These are phyloP conservation scores for Silvanus unidentatus DNA, from an alignment of 2,888 invertebrate genomes.

Conservation along the genomic window DNA sequence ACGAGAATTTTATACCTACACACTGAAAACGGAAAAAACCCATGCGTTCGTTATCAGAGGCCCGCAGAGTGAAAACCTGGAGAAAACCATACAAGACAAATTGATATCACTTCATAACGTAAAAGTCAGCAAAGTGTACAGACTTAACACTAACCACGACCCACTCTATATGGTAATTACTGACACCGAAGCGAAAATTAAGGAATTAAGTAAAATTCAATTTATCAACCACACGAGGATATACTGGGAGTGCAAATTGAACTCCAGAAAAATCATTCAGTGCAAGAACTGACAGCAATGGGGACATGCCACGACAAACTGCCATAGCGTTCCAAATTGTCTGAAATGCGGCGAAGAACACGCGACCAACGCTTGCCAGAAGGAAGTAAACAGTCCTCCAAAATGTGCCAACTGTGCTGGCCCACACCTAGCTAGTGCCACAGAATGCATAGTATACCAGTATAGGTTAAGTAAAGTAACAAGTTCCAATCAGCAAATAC, in stretches of 20 bases:
- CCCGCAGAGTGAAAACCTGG: not conserved
- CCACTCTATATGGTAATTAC: not conserved
- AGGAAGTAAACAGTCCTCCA: not conserved
- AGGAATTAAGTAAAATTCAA: not conserved
- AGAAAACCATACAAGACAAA: not conserved
- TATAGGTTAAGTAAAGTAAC: not conserved
- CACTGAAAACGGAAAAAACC: not conserved
- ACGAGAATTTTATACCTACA: not conserved
- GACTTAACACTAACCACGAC: not conserved
- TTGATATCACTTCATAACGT: not conserved
- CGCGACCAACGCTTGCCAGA: not conserved
- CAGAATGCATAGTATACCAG: not conserved
- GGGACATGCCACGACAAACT: conserved; percentile 2
- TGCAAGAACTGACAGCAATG: conserved; percentile 6
- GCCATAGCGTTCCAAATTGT: not conserved
- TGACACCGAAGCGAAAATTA: not conserved
- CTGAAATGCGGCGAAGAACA: conserved; percentile 5
- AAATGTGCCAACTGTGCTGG: conserved; percentile 2
- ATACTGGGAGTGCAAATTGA: not conserved
- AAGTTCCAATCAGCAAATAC: not conserved
- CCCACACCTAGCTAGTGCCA: not conserved
- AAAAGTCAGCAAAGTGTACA: not conserved
- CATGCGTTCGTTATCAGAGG: not conserved
- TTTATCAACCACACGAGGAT: not conserved
- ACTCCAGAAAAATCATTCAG: conserved; percentile 1